Percentiles rank a stretch among this genome's conserved stretches.
Evolutionary conservation across 2,797 vertebrate species (phyloP).

Genomic region (Periophthalmus magnuspinnatus): DNA sequence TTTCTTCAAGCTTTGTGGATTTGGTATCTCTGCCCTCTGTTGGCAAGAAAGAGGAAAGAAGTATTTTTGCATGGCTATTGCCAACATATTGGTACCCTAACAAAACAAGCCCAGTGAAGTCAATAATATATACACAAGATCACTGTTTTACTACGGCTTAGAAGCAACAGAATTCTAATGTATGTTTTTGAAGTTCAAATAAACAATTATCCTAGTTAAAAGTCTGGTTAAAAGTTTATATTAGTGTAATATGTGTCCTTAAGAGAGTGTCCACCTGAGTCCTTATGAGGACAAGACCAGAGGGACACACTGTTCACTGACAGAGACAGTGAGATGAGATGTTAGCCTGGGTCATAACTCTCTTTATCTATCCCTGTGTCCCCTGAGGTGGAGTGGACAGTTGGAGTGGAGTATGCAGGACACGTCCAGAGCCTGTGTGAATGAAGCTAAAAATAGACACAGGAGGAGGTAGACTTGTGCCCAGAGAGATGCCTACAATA

Average conservation of each 20-base stretch:
- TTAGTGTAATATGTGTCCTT: not conserved
- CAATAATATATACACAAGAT: not conserved
- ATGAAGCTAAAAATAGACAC: slow-evolving; percentile 57
- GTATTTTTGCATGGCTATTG: too few species aligned
- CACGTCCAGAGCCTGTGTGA: slow-evolving; percentile 43
- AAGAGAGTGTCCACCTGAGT: slow-evolving; percentile 9
- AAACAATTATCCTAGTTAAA: not conserved
- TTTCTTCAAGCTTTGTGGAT: not conserved
- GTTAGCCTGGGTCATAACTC: slow-evolving; percentile 27
- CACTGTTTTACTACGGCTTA: not conserved
- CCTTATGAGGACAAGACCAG: slow-evolving; percentile 20
- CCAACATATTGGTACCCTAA: too few species aligned
- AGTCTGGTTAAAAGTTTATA: not conserved
- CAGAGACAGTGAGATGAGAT: slow-evolving; percentile 20
- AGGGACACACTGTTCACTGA: slow-evolving; percentile 32
- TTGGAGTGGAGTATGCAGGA: slow-evolving; percentile 45
- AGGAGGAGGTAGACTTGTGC: slow-evolving; percentile 34
- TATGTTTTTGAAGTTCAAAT: not conserved
- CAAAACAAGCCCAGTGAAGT: too few species aligned
- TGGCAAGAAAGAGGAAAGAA: too few species aligned
- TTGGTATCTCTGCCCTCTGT: not conserved
- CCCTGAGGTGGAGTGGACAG: slow-evolving; percentile 32
- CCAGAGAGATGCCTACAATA: slow-evolving; percentile 34
- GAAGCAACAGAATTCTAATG: not conserved
- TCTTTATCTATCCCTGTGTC: slow-evolving; percentile 19